phyloP scores from a whole-genome alignment of 2,797 vertebrate species.

The Labroides dimidiatus region DNA sequence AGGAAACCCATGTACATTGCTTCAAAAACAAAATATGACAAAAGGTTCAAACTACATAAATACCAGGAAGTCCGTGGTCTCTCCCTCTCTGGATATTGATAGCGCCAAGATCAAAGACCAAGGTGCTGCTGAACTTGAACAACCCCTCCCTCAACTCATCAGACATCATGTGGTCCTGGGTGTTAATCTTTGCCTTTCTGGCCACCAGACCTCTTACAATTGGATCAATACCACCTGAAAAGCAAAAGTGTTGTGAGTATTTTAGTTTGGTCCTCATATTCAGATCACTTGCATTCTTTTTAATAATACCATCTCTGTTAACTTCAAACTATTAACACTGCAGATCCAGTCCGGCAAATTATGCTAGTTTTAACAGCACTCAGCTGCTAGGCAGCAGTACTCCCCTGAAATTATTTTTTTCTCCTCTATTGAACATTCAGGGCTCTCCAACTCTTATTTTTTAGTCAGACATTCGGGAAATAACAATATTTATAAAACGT shows the following conservation, averaged over 20 bases:
- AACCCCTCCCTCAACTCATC: constrained; percentile 77
- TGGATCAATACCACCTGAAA: constrained; percentile 82
- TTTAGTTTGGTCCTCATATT: background rate
- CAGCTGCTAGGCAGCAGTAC: too few species aligned
- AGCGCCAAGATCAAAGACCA: constrained; percentile 86
- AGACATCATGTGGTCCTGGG: constrained; percentile 70
- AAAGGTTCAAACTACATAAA: background rate
- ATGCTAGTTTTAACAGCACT: too few species aligned
- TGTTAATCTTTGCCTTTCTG: constrained; percentile 75
- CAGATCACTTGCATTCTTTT: too few species aligned
- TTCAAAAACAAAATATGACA: background rate
- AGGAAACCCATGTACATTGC: background rate
- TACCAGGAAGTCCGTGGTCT: constrained; percentile 91
- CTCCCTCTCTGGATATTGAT: constrained; percentile 90
- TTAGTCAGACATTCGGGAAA: too few species aligned
- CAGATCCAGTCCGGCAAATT: too few species aligned
- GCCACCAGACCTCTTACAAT: constrained; percentile 78
- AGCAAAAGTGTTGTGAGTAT: background rate
- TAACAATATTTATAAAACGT: too few species aligned
- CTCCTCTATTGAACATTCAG: too few species aligned
- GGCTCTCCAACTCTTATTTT: too few species aligned
- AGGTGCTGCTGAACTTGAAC: constrained; percentile 64
- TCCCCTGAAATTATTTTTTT: too few species aligned
- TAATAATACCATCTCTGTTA: too few species aligned
- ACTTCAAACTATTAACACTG: too few species aligned